Evolutionary conservation across 2,888 invertebrate genomes (phyloP), one percentile per base, ranked within the genome.

Genomic region (Dendrolimus pini): DNA sequence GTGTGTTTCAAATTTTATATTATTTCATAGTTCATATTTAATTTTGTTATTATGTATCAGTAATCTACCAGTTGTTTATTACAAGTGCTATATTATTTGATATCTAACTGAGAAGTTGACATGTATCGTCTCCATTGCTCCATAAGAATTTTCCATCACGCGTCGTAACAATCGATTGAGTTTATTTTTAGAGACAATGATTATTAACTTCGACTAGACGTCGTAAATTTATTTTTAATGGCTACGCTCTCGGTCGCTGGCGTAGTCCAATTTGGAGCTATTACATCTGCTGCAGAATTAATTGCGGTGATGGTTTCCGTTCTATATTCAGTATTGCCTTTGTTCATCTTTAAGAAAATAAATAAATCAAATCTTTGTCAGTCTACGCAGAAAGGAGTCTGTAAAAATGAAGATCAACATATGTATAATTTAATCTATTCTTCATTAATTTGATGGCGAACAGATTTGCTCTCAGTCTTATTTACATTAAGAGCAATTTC

Each of bases 181-280:
- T 30, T 53, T 62, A 62, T 63, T 61, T 56, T 62, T 63, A 61
- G 60, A 59, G 41, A 47, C 61, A 56, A 41, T 58, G 62, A 61
- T 60, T 61, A 62, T 54, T 54, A 54, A 59, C 62, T 59, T 41
- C 61, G 69, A 62, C 74, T 65, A 74, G 75, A 75, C 75, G 63
- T 68, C 65, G 66, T 74, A 69, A 72, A 72, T 65, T 65, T 55
- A 58, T 18, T 54, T 64, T 61, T 65, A 67, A 69, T 63, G 60
- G 60, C 12, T 47, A 2, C 3, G 47, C 47, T 47, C 55, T 59
- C 53, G 55, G 54, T 59, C 59, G 64, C 59, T 62, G 57, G 30
- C 58, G 41, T 64, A 57, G 61, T 60, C 62, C 60, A 61, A 64
- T 67, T 65, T 55, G 56, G 61, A 58, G 63, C 60, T 59, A 62